These are phyloP conservation scores for Silurus lanzhouensis DNA, from an alignment of 2,797 vertebrate genomes.

Conservation along the genomic window DNA sequence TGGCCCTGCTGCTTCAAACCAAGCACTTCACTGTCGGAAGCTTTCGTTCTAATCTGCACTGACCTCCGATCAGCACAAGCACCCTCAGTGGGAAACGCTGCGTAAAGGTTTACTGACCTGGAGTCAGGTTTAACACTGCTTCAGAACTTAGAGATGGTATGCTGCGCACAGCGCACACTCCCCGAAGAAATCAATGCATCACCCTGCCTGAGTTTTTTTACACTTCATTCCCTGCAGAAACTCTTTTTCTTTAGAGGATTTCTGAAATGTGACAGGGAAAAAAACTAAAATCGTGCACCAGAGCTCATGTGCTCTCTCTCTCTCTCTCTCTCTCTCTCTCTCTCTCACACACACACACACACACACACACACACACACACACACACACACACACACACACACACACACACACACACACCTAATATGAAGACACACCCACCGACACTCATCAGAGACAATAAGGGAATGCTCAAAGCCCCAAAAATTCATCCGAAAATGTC, in stretches of 20 bases:
- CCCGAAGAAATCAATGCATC: slow-evolving; percentile 44
- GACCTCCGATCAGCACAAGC: slow-evolving; percentile 17
- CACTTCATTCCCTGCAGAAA: slow-evolving; percentile 21
- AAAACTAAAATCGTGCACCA: slow-evolving; percentile 8
- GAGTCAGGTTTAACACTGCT: slow-evolving; percentile 37
- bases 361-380: background rate
- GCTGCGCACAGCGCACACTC: slow-evolving; percentile 43
- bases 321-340: too few species aligned
- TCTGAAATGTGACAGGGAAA: slow-evolving; percentile 35
- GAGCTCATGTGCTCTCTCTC: background rate
- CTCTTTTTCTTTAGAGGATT: slow-evolving; percentile 35
- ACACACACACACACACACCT: background rate
- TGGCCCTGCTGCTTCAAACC: background rate
- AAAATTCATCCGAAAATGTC: slow-evolving; percentile 53
- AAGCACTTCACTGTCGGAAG: background rate
- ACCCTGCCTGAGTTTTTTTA: slow-evolving; percentile 30
- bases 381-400: background rate
- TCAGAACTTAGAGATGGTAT: slow-evolving; percentile 43
- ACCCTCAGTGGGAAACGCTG: background rate
- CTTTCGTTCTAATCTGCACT: slow-evolving; percentile 36
- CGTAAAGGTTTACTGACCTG: slow-evolving; percentile 20
- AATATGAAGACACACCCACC: background rate
- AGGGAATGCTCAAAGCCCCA: slow-evolving; percentile 36
- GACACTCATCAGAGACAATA: slow-evolving; percentile 41
- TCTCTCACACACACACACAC: slow-evolving; percentile 2